Evolutionary conservation across 2,797 vertebrate species (phyloP), one percentile per base, ranked within the genome.

Genomic region (Varecia variegata): DNA sequence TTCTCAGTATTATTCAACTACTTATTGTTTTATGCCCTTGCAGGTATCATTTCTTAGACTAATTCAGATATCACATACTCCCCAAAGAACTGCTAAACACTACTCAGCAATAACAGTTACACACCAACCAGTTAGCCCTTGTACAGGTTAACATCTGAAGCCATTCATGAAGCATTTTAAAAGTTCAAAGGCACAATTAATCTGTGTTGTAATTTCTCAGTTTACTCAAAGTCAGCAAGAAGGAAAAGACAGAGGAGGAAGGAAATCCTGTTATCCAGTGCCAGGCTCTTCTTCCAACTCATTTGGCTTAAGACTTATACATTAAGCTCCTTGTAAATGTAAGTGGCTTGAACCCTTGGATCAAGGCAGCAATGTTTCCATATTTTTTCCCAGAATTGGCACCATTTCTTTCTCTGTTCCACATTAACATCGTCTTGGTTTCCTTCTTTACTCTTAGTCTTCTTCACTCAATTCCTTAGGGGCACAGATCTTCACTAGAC

Each of bases 111-210:
- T 38, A 52, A 77, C 50, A 68, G 47, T 40, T 67, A 52, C 25
- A 54, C 52, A 79, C 21, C 58, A 77, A 58, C 18, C 56, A 35
- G 6, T 43, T 12, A 20, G 18, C 12, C 68, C 7, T 3, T 27
- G 10, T 45, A 50, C 2, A 56, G 30, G 43, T 7, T 32, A 18
- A 76, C 11, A 32, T 88, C 47, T n/a, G n/a, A 88, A 87, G 23
- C 4, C n/a, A 90, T 21, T 80, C 47, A 62, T 3, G 4, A 27
- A 90, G 32, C 15, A 54, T 32, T 88, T 82, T 68, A 35, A 21
- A 87, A 93, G 73, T 43, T 88, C 71, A 85, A 85, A 74, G 68
- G n/a, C 35, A 58, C 43, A 20, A 71, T 52, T 68, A 79, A 74
- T 38, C 54, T 62, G 40, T 18, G 13, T 58, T 74, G 12, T 45